phyloP scores from a whole-genome alignment of 2,797 vertebrate genomes.

The Microchirus variegatus region DNA sequence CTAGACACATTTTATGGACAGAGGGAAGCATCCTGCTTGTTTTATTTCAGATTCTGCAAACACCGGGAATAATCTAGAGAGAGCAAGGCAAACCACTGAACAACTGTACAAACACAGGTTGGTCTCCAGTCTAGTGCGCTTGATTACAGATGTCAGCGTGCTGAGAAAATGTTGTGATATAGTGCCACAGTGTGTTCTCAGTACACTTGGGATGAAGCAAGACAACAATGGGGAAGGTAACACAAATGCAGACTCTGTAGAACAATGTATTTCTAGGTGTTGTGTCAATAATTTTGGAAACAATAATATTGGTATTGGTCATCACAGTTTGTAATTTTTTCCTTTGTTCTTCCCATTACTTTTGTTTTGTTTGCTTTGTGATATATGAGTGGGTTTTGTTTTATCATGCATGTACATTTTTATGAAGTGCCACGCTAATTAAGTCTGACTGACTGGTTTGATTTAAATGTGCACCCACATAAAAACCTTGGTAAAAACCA shows the following conservation, averaged over 20 bases:
- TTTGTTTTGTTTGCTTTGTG: no score
- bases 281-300: slow-evolving; percentile 10
- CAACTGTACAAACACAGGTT: slow-evolving; percentile 73
- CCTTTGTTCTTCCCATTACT: no score
- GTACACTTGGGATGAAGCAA: slow-evolving; percentile 10
- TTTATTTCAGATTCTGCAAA: slow-evolving; percentile 63
- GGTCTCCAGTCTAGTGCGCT: slow-evolving; percentile 42
- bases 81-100: slow-evolving; percentile 51
- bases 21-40: slow-evolving; percentile 36
- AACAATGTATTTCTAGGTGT: slow-evolving; percentile 9
- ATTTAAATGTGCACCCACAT: not conserved
- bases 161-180: slow-evolving; percentile 17
- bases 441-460: not conserved
- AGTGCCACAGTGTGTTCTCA: slow-evolving; percentile 38
- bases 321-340: no score
- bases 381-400: no score
- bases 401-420: no score
- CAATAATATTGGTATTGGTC: no score
- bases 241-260: slow-evolving; percentile 4
- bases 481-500: no score
- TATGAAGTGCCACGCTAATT: no score
- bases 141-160: slow-evolving; percentile 64
- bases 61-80: slow-evolving; percentile 30
- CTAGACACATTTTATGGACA: slow-evolving; percentile 53
- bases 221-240: not conserved